These are phyloP conservation scores for Rhabdomys pumilio DNA, from an alignment of 2,797 vertebrate genomes.

Conservation along the genomic window DNA sequence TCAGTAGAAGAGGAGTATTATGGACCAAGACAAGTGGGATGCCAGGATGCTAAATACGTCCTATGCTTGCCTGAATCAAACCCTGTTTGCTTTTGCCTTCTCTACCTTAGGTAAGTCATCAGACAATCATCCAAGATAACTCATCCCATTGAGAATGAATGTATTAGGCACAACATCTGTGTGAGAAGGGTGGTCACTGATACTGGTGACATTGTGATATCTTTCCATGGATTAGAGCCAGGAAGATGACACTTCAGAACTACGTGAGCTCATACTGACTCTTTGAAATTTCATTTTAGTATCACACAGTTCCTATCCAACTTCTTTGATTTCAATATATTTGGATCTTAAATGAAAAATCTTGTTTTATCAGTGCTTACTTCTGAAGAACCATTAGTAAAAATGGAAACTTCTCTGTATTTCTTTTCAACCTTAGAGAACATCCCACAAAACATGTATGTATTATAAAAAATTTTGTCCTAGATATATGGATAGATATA, in stretches of 20 bases:
- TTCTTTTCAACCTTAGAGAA: background rate
- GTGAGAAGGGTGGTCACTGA: background rate
- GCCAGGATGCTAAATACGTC: background rate
- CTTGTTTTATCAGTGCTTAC: background rate
- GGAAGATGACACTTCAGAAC: background rate
- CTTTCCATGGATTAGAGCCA: background rate
- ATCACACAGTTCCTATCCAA: background rate
- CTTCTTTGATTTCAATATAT: slow-evolving; percentile 11
- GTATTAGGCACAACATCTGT: background rate
- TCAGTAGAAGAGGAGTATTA: background rate
- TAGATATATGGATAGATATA: background rate
- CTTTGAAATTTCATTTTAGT: background rate
- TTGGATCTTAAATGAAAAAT: background rate
- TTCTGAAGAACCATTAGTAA: background rate
- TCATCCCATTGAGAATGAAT: background rate
- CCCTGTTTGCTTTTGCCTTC: background rate
- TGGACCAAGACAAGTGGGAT: background rate
- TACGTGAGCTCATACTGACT: background rate
- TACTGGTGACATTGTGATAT: background rate
- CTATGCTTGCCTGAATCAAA: background rate
- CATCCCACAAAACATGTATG: background rate
- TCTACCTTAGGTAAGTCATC: no score
- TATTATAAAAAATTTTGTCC: background rate
- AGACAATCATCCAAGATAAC: background rate
- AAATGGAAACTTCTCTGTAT: background rate